Conservation (phyloP, 2,797 vertebrate genomes). For the Glossophaga mutica region DNA sequence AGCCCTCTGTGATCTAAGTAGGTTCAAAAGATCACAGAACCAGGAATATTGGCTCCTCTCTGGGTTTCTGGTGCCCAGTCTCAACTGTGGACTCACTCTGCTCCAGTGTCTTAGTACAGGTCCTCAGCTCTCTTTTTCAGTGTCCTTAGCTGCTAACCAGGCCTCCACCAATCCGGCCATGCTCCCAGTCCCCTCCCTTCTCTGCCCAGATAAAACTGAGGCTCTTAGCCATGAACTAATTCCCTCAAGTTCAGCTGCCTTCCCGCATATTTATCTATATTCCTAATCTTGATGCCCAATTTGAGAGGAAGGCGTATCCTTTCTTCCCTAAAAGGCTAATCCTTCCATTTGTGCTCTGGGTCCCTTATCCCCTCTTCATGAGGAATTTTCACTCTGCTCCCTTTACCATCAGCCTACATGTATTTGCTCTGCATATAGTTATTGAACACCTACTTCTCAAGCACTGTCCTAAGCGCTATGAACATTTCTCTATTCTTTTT, state of each 20-base stretch:
- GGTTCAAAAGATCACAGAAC: neutral
- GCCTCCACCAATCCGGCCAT: neutral
- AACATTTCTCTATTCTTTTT: neutral
- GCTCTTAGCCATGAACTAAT: neutral
- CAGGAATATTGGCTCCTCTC: neutral
- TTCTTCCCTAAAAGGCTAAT: neutral
- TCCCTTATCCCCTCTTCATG: neutral
- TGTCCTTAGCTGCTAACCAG: neutral
- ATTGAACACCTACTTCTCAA: neutral
- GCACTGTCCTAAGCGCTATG: neutral
- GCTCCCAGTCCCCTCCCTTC: neutral
- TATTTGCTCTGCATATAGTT: neutral
- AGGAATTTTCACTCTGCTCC: neutral
- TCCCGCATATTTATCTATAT: neutral
- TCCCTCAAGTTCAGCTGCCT: neutral
- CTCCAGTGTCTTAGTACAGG: neutral
- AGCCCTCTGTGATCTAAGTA: neutral
- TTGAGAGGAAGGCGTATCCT: neutral
- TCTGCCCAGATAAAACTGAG: neutral
- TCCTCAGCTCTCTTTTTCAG: neutral
- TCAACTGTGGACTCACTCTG: neutral
- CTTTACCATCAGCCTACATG: neutral
- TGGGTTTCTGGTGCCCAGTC: neutral
- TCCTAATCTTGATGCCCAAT: neutral
- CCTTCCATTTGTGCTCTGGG: neutral